These are phyloP conservation scores for Capromys pilorides DNA, from an alignment of 2,797 vertebrate genomes.

Conservation along the genomic window DNA sequence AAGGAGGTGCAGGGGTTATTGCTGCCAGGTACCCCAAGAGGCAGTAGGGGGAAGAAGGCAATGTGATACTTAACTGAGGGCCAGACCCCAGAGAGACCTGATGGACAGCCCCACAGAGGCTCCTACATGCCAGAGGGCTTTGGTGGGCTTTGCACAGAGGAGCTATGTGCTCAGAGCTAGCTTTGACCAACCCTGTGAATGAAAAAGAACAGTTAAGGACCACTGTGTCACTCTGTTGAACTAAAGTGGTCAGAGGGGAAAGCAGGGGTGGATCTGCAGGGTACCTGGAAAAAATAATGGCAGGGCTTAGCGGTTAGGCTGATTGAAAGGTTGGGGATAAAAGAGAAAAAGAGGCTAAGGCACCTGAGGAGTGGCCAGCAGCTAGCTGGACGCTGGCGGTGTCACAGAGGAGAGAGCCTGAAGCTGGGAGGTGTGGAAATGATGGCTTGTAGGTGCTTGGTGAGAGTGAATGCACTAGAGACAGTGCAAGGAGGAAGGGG, in stretches of 20 bases:
- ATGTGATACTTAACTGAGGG: background rate
- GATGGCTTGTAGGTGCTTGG: background rate
- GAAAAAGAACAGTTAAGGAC: background rate
- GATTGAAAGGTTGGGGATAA: background rate
- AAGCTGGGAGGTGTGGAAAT: too few relatives aligned
- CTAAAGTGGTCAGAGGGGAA: background rate
- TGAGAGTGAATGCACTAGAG: background rate
- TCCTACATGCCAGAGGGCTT: background rate
- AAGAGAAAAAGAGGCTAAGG: background rate
- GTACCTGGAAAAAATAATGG: background rate
- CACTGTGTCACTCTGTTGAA: background rate
- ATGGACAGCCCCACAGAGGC: background rate
- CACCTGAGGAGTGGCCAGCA: too few relatives aligned
- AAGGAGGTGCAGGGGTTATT: background rate
- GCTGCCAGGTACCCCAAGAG: background rate
- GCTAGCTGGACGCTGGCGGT: too few relatives aligned
- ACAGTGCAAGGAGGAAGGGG: background rate
- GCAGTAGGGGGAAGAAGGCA: background rate
- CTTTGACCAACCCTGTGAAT: background rate
- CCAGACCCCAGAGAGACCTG: background rate
- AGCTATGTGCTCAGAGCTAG: background rate
- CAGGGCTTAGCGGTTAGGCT: background rate
- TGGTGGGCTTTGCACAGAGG: background rate
- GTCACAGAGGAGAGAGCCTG: background rate
- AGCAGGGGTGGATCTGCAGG: background rate